Evolutionary conservation across 2,797 vertebrate species (phyloP).

Genomic region (Presbytis comata): DNA sequence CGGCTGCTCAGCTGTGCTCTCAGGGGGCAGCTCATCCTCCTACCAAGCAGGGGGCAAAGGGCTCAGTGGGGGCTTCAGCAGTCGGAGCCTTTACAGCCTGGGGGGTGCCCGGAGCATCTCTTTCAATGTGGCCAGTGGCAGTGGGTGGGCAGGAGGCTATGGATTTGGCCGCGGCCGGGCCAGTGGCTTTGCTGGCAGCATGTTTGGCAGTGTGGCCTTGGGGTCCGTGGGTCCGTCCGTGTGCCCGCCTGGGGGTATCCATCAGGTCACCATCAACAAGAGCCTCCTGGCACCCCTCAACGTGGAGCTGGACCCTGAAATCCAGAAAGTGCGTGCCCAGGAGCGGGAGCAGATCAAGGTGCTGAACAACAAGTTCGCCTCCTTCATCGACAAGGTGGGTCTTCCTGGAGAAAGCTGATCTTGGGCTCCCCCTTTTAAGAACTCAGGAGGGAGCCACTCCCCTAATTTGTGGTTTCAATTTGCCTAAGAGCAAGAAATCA

Average conservation of each 20-base stretch:
- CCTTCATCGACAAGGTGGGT: conserved; percentile 92
- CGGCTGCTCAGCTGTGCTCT: conserved; percentile 56
- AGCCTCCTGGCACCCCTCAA: conserved; percentile 88
- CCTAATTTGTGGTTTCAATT: neutral
- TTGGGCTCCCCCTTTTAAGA: neutral
- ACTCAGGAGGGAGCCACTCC: neutral
- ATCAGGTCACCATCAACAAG: conserved; percentile 83
- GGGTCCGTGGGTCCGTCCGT: neutral
- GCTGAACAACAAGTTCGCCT: conserved; percentile 92
- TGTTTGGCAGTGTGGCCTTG: conserved; percentile 62
- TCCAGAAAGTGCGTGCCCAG: conserved; percentile 86
- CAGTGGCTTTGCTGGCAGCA: conserved; percentile 70
- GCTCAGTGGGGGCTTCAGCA: conserved; percentile 61
- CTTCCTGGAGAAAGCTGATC: neutral
- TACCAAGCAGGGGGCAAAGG: conserved; percentile 53
- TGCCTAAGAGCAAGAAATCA: neutral
- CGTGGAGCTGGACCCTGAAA: conserved; percentile 88
- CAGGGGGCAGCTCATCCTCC: neutral
- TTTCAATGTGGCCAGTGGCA: conserved; percentile 45
- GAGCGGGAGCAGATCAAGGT: conserved; percentile 93
- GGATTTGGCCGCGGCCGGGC: conserved; percentile 32
- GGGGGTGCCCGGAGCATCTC: conserved; percentile 54
- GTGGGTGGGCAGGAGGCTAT: conserved; percentile 29
- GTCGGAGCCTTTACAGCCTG: conserved; percentile 73
- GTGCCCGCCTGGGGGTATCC: conserved; percentile 66